Percentiles rank a stretch among this genome's conserved stretches.
These are phyloP conservation scores for Montipora foliosa DNA, from an alignment of 64 coral and sea anemone species.

Conservation along the genomic window DNA sequence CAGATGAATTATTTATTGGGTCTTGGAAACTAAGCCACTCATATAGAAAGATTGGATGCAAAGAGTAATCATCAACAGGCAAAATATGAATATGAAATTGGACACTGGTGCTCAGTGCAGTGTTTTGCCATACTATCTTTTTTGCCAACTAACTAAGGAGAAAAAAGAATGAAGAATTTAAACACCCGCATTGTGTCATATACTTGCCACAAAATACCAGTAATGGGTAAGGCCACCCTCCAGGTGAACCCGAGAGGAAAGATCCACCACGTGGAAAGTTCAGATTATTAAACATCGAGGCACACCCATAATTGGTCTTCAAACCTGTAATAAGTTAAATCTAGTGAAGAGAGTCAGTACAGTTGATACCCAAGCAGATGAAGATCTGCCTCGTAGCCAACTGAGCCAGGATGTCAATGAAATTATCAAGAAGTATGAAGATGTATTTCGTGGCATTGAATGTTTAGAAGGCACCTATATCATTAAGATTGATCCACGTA, in stretches of 20 bases:
- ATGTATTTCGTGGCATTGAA: neutral
- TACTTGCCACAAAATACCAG: neutral
- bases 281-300: neutral
- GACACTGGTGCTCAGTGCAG: neutral
- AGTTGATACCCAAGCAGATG: neutral
- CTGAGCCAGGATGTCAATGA: too few species aligned
- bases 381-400: neutral
- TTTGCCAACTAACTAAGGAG: too few species aligned
- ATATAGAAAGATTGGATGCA: too few species aligned
- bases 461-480: neutral
- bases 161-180: neutral
- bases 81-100: neutral
- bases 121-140: too few species aligned
- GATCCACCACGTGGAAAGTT: neutral
- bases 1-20: neutral
- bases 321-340: neutral
- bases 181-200: neutral
- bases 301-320: neutral
- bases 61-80: neutral
- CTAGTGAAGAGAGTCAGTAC: neutral
- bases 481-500: neutral
- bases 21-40: too few species aligned
- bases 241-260: neutral
- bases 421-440: too few species aligned
- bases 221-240: neutral